Evolutionary conservation across 2,888 invertebrate genomes (phyloP).

Genomic region (Chrysolina haemoptera): DNA sequence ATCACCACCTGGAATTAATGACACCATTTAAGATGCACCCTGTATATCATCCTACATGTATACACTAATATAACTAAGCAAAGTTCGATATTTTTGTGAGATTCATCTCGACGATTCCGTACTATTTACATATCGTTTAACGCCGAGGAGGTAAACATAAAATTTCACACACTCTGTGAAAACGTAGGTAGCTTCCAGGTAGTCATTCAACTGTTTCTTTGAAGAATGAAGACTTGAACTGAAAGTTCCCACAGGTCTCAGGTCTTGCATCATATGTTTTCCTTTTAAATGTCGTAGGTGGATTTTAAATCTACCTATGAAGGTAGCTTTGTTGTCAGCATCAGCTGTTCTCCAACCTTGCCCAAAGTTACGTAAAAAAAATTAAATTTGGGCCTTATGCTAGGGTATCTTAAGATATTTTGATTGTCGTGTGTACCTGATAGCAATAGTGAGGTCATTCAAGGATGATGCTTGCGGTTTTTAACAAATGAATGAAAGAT

Average conservation of each 20-base stretch:
- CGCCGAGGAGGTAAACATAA: slow-evolving; percentile 11
- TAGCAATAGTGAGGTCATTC: slow-evolving; percentile 25
- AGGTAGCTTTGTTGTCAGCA: slow-evolving; percentile 37
- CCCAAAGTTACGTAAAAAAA: slow-evolving; percentile 45
- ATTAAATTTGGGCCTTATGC: neutral
- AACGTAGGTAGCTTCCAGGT: slow-evolving; percentile 3
- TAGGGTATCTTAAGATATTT: neutral
- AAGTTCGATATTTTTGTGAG: neutral
- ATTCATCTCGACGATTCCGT: slow-evolving; percentile 6
- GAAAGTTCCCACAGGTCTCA: slow-evolving; percentile 48
- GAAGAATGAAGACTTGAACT: slow-evolving; percentile 11
- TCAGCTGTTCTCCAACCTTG: slow-evolving; percentile 48
- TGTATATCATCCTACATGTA: too few species aligned
- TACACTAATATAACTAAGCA: neutral
- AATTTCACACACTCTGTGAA: slow-evolving; percentile 17
- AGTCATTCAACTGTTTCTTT: slow-evolving; percentile 17
- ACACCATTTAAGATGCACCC: too few species aligned
- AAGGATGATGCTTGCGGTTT: slow-evolving; percentile 41
- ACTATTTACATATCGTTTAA: slow-evolving; percentile 21
- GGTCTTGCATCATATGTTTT: slow-evolving; percentile 43
- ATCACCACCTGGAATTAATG: too few species aligned
- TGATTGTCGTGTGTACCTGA: slow-evolving; percentile 22
- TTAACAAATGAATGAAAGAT: slow-evolving; percentile 39
- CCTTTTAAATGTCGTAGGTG: slow-evolving; percentile 46
- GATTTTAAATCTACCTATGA: slow-evolving; percentile 44